Conservation (phyloP, 2,888 invertebrate genomes). For the Steinernema hermaphroditum region DNA sequence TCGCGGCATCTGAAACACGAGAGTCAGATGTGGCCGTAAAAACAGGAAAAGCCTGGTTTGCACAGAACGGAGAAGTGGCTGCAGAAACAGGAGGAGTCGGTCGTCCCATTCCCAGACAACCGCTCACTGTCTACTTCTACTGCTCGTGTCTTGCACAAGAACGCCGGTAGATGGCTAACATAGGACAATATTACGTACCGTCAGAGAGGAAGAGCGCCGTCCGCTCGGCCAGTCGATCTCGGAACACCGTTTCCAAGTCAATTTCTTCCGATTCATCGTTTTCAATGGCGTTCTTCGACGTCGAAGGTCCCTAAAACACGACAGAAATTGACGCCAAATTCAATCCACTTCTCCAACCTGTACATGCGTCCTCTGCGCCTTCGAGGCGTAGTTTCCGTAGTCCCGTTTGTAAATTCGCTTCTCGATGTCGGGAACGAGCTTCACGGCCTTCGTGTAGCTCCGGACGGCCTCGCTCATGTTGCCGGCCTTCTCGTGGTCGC, state of each 20-base stretch:
- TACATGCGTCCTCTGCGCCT: not conserved
- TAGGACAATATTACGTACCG: too few relatives aligned
- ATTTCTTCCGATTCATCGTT: not conserved
- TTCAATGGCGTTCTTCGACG: not conserved
- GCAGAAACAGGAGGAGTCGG: too few relatives aligned
- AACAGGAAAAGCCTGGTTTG: too few relatives aligned
- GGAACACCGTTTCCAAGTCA: not conserved
- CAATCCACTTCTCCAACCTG: too few relatives aligned
- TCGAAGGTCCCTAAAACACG: not conserved
- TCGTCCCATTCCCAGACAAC: too few relatives aligned
- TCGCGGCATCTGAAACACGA: not conserved
- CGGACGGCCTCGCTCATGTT: constrained; percentile 18
- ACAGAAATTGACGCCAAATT: too few relatives aligned
- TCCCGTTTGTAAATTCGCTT: not conserved
- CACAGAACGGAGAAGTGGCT: too few relatives aligned
- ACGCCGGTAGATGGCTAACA: too few relatives aligned
- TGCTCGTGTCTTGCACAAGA: too few relatives aligned
- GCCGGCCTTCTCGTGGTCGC: constrained; percentile 15
- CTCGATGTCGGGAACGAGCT: constrained; percentile 22
- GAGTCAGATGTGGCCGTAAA: too few relatives aligned
- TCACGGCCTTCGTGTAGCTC: constrained; percentile 8
- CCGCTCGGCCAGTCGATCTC: not conserved
- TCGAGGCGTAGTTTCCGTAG: not conserved
- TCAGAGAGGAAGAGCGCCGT: not conserved
- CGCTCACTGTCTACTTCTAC: too few relatives aligned